Percentiles rank a stretch among this genome's conserved stretches.
These are phyloP conservation scores for Rhodinocichla rosea DNA, from an alignment of 2,113 vertebrate genomes.

Conservation along the genomic window DNA sequence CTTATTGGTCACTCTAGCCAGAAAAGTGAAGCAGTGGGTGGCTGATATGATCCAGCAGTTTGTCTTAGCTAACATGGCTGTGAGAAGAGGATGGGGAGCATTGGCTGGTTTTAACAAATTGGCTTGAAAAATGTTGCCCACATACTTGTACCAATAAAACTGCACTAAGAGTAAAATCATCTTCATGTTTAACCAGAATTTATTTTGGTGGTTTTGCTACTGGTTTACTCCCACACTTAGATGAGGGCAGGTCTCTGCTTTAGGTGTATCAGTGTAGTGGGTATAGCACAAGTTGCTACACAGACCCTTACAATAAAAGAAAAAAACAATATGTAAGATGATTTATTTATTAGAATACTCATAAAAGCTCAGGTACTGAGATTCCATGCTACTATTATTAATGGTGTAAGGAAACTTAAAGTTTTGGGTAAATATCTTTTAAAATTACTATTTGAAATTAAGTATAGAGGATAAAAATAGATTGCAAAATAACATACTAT, in stretches of 20 bases:
- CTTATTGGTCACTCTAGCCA: not conserved
- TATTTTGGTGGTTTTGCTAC: not conserved
- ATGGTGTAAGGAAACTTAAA: not conserved
- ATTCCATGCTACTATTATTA: not conserved
- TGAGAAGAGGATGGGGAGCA: not conserved
- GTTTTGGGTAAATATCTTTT: not conserved
- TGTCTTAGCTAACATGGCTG: not conserved
- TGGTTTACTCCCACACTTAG: not conserved
- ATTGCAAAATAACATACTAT: not conserved
- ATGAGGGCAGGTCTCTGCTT: not conserved
- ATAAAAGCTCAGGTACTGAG: not conserved
- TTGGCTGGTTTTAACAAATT: not conserved
- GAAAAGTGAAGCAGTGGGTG: not conserved
- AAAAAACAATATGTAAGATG: not conserved
- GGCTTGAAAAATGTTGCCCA: not conserved
- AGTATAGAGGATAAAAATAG: not conserved
- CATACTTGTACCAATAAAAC: not conserved
- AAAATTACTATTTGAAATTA: not conserved
- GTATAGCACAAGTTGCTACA: not conserved
- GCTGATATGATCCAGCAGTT: not conserved
- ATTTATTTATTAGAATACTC: not conserved
- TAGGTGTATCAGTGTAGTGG: not conserved
- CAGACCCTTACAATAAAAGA: not conserved
- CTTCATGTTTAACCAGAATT: not conserved
- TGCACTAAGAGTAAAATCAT: not conserved